These are phyloP conservation scores for Lepidonotus clava DNA, from an alignment of 2,888 invertebrate species.

Conservation along the genomic window DNA sequence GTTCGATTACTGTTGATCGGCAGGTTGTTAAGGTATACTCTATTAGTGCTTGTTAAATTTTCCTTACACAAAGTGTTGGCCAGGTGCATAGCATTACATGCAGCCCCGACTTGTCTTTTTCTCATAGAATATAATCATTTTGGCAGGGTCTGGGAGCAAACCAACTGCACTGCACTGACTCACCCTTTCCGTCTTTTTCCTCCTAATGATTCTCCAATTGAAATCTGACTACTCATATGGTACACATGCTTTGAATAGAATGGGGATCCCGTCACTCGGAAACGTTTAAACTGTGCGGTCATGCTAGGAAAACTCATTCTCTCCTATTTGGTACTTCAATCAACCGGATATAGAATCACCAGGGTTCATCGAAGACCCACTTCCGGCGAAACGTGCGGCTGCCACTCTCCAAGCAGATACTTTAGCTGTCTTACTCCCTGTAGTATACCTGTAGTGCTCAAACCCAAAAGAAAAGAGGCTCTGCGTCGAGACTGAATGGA, in stretches of 20 bases:
- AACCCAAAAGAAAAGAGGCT: no score
- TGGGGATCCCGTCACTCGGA: no score
- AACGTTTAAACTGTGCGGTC: no score
- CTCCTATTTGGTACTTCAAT: neutral
- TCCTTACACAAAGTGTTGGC: neutral
- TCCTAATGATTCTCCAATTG: neutral
- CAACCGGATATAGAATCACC: slow-evolving; percentile 14
- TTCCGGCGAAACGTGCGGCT: neutral
- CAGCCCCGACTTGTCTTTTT: neutral
- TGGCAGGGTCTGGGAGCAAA: neutral
- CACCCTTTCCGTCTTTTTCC: neutral
- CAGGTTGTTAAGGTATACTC: no score
- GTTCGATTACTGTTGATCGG: no score
- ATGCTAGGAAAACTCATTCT: neutral
- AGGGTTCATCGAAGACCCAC: slow-evolving; percentile 1
- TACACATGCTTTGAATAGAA: no score
- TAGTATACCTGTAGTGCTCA: no score
- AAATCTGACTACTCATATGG: neutral
- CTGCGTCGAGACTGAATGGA: no score
- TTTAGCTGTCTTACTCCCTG: neutral
- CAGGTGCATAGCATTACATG: neutral
- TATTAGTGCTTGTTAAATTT: no score
- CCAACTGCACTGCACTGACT: slow-evolving; percentile 22
- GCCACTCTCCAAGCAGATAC: neutral
- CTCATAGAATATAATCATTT: slow-evolving; percentile 1